Percentiles rank a stretch among this genome's conserved stretches.
Evolutionary conservation across 2,888 invertebrate species (phyloP).

Genomic region (Diarsia dahlii): DNA sequence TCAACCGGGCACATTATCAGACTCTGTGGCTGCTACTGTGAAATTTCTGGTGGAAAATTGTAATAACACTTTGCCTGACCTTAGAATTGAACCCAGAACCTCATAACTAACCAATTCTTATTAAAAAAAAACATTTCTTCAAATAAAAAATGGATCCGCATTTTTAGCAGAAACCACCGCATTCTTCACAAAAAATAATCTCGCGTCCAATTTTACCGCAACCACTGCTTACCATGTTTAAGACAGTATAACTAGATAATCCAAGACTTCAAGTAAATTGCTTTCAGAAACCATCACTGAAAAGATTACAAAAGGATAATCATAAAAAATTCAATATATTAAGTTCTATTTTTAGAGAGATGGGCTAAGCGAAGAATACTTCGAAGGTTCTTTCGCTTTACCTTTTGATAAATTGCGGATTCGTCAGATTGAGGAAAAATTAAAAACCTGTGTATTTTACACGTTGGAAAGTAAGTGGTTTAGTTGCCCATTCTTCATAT

Average conservation of each 20-base stretch:
- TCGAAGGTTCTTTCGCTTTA: neutral
- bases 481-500: neutral
- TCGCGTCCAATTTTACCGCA: neutral
- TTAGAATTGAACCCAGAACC: too few relatives aligned
- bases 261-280: constrained; percentile 29
- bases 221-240: neutral
- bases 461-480: neutral
- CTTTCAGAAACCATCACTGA: constrained; percentile 20
- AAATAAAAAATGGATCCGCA: too few relatives aligned
- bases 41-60: too few relatives aligned
- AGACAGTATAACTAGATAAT: constrained; percentile 17
- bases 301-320: constrained; percentile 43
- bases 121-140: neutral
- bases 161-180: too few relatives aligned
- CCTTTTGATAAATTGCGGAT: constrained; percentile 20
- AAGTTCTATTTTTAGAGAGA: constrained; percentile 25
- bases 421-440: constrained; percentile 2
- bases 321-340: constrained; percentile 18
- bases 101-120: neutral
- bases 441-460: neutral
- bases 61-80: too few relatives aligned
- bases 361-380: neutral
- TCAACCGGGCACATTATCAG: too few relatives aligned
- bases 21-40: too few relatives aligned
- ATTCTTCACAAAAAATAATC: neutral